Base-by-base conservation (phyloP, 2,113 vertebrate genomes). In the Grammomys surdaster region DNA sequence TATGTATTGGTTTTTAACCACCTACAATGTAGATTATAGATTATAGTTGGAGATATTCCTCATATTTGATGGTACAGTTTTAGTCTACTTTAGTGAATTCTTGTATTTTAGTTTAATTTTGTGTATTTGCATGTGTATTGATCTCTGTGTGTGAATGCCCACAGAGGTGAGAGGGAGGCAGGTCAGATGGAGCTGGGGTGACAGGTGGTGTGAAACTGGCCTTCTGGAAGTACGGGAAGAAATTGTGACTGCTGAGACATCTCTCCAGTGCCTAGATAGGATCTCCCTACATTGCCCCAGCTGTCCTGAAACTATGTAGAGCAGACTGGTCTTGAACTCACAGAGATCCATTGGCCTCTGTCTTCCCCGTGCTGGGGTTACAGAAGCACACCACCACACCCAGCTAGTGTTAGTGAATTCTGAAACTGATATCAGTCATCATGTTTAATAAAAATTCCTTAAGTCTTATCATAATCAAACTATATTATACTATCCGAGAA, bases 31-130 rank as follows among this genome's bases (percentile, higher is more conserved):
- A n/a, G n/a, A n/a, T n/a, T n/a, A n/a, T 81, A 88, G 20, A 48
- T 95, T 96, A 58, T 92, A 69, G 65, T 85, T 91, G 46, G 58
- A 88, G 60, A 43, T 87, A 54, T 67, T 96, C 94, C 89, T 48
- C 46, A 63, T 78, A 73, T 87, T 85, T 58, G 33, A 5, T 90
- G 54, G 40, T 95, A 89, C 94, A 94, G 65, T 78, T 88, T 97
- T 88, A 90, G 10, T 94, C 40, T 85, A 43, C n/a, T 24, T 9
- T 54, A 70, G 20, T n/a, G 33, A 70, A 51, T 70, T 48, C 60
- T 48, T 84, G 24, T 31, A 22, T 86, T 77, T 40, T 48, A 67
- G 10, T 13, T 65, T 67, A 14, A 36, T 48, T 67, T 33, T 67
- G 58, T 33, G 5, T 67, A 6, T 67, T 24, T 19, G 17, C 43